These are phyloP conservation scores for Smutsia gigantea DNA, from an alignment of 2,797 vertebrate genomes.

Conservation along the genomic window DNA sequence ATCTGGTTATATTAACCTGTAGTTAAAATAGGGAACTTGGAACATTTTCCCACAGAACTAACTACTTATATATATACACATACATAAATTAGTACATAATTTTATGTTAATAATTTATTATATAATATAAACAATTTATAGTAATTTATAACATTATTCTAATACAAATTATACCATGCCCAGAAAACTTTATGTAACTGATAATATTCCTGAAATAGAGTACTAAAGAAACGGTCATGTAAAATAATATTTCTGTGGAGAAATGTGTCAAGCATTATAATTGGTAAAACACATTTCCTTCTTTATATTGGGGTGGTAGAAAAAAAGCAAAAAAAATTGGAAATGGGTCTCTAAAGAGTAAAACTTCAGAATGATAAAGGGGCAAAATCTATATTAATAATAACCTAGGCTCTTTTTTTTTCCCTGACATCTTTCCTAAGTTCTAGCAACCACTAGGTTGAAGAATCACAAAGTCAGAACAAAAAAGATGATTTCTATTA, in stretches of 20 bases:
- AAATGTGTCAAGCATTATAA: background rate
- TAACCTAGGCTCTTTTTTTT: background rate
- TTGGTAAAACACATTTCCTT: background rate
- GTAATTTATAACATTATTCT: too few relatives aligned
- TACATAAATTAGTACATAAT: too few relatives aligned
- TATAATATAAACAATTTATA: too few relatives aligned
- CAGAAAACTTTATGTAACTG: background rate
- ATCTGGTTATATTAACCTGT: background rate
- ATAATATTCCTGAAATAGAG: background rate
- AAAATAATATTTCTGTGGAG: background rate
- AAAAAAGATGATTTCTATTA: background rate
- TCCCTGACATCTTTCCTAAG: background rate
- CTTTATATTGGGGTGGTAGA: background rate
- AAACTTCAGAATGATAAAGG: background rate
- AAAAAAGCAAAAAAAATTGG: background rate
- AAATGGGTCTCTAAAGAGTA: conserved; percentile 22
- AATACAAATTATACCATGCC: background rate
- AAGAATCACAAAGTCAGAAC: background rate
- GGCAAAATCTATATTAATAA: background rate
- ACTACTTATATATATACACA: too few relatives aligned
- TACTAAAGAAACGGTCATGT: background rate
- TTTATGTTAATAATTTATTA: too few relatives aligned
- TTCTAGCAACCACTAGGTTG: background rate
- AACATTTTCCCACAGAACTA: background rate
- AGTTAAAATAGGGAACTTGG: background rate